phyloP scores from a whole-genome alignment of 2,113 vertebrate genomes.

The Meriones unguiculatus region DNA sequence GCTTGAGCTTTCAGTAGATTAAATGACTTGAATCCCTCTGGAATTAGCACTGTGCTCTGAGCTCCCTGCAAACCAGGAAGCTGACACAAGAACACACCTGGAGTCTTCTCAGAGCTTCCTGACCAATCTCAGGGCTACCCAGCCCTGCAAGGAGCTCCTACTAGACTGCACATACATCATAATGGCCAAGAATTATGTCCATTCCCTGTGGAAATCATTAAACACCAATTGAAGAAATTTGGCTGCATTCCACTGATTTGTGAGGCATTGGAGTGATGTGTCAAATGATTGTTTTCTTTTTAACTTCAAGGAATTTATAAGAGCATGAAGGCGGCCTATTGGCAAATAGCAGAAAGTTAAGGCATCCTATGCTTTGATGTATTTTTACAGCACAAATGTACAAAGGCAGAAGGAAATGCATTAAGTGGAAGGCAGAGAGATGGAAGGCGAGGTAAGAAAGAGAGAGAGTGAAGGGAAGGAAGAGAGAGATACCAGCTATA shows the following conservation, averaged over 20 bases:
- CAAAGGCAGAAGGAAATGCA: not conserved
- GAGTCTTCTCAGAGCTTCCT: not conserved
- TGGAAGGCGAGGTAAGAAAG: fast-evolving
- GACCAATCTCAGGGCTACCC: not conserved
- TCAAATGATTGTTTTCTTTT: not conserved
- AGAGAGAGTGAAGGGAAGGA: fast-evolving
- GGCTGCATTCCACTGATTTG: not conserved
- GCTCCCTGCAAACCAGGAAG: not conserved
- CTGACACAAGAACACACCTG: not conserved
- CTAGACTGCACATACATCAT: not conserved
- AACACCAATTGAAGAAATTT: not conserved
- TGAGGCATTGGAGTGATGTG: not conserved
- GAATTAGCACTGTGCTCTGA: not conserved
- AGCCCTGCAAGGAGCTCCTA: not conserved
- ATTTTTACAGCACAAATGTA: not conserved
- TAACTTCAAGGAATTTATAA: not conserved
- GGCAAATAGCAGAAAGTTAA: not conserved
- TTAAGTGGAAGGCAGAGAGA: not conserved
- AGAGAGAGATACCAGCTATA: too few species aligned
- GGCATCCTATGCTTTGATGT: not conserved
- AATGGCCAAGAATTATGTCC: not conserved
- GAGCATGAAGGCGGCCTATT: not conserved
- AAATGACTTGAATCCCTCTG: not conserved
- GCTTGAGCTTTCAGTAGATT: conserved; percentile 11
- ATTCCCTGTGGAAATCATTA: not conserved